Evolutionary conservation across 1,140 invertebrate species (phyloP).

Genomic region (Drosophila ironensis): DNA sequence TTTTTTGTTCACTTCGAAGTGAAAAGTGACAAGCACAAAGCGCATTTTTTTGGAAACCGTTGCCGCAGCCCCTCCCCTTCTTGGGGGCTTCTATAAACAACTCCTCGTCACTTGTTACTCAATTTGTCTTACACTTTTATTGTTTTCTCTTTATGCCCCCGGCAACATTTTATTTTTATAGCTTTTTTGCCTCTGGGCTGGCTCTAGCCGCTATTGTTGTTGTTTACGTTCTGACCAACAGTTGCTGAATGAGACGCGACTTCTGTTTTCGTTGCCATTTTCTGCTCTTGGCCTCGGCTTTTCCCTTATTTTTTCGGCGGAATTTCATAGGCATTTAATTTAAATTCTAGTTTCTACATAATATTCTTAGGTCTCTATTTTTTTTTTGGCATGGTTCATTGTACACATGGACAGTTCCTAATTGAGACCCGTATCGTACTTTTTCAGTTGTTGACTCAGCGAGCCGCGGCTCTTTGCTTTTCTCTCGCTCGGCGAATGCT

Average conservation of each 20-base stretch:
- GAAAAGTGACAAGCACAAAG: conserved; percentile 20
- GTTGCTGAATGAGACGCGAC: conserved; percentile 43
- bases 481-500: conserved; percentile 16
- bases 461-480: conserved; percentile 7
- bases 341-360: conserved; percentile 62
- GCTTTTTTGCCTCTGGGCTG: conserved; percentile 7
- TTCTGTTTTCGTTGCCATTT: conserved; percentile 37
- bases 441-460: conserved; percentile 29
- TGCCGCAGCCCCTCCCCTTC: not conserved
- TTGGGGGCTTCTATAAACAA: conserved; percentile 3
- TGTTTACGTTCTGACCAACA: conserved; percentile 38
- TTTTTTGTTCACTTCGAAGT: not conserved
- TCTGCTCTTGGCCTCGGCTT: not conserved
- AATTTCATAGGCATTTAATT: conserved; percentile 59
- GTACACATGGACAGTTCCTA: conserved; percentile 55
- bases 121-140: conserved; percentile 68
- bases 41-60: conserved; percentile 14
- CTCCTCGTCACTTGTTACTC: conserved; percentile 71
- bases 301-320: conserved; percentile 48
- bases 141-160: conserved; percentile 53
- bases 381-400: conserved; percentile 75
- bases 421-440: conserved; percentile 40
- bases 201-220: conserved; percentile 18
- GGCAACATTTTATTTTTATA: conserved; percentile 31
- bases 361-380: conserved; percentile 16